Evolutionary conservation across 2,113 vertebrate genomes (phyloP).

Genomic region (Mormyrus lacerda): DNA sequence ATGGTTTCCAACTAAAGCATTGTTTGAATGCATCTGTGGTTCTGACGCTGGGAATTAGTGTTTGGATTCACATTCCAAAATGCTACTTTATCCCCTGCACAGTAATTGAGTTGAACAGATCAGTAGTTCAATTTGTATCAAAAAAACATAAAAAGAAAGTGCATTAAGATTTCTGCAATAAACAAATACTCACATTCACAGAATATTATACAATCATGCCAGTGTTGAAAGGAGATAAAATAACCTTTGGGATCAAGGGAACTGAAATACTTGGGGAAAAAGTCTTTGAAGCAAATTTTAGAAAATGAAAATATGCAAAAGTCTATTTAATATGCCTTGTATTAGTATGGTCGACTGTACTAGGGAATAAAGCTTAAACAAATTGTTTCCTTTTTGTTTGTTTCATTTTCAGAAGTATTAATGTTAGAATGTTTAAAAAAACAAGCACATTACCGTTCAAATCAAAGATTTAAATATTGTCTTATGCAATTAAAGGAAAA

Average conservation of each 20-base stretch:
- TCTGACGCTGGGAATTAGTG: slow-evolving; percentile 35
- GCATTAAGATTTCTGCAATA: not conserved
- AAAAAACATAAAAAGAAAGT: not conserved
- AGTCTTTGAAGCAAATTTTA: slow-evolving; percentile 52
- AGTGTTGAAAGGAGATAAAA: slow-evolving; percentile 61
- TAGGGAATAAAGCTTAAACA: slow-evolving; percentile 54
- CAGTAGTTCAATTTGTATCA: slow-evolving; percentile 42
- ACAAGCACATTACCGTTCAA: not conserved
- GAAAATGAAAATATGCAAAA: slow-evolving; percentile 50
- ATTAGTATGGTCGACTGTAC: slow-evolving; percentile 43
- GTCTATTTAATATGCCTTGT: slow-evolving; percentile 62
- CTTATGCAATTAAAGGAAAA: slow-evolving; percentile 28
- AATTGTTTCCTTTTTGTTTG: slow-evolving; percentile 27
- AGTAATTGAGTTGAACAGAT: slow-evolving; percentile 61
- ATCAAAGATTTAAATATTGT: not conserved
- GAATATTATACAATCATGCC: slow-evolving; percentile 51
- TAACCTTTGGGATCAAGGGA: slow-evolving; percentile 56
- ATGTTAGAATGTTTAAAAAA: not conserved
- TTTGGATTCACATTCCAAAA: slow-evolving; percentile 41
- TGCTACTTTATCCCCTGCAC: slow-evolving; percentile 44
- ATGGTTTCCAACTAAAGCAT: not conserved
- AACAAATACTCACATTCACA: slow-evolving; percentile 44
- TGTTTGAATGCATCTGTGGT: not conserved
- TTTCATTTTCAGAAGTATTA: not conserved
- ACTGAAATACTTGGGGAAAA: slow-evolving; percentile 48